Evolutionary conservation across 1,140 invertebrate genomes (phyloP).

Genomic region (Leptinotarsa defecta): DNA sequence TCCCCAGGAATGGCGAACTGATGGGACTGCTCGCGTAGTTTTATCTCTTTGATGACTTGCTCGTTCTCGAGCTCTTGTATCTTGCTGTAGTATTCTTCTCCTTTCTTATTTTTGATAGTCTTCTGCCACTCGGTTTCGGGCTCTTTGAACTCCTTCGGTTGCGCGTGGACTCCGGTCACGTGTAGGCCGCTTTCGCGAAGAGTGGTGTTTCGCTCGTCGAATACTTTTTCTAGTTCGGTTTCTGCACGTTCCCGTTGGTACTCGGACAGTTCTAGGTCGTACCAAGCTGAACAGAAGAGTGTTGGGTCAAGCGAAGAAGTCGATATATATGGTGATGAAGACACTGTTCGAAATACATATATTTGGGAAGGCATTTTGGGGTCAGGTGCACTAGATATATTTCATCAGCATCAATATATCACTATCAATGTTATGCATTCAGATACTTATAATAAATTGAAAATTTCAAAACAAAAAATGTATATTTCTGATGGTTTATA

Average conservation of each 20-base stretch:
- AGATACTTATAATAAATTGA: too few species aligned
- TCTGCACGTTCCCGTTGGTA: constrained; percentile 84
- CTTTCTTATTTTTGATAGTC: constrained; percentile 78
- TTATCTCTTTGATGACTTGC: constrained; percentile 80
- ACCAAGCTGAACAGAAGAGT: constrained; percentile 76
- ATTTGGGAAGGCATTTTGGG: too few species aligned
- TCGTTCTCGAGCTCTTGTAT: constrained; percentile 82
- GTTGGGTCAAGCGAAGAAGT: not conserved
- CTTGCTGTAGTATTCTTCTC: constrained; percentile 82
- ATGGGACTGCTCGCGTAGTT: constrained; percentile 74
- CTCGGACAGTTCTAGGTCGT: constrained; percentile 82
- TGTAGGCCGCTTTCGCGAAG: constrained; percentile 63
- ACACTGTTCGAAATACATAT: too few species aligned
- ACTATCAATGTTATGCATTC: not conserved
- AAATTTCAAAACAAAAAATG: too few species aligned
- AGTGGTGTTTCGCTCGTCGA: constrained; percentile 79
- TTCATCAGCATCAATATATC: not conserved
- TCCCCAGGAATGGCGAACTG: constrained; percentile 85
- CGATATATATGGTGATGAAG: too few species aligned
- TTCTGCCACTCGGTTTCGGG: constrained; percentile 84
- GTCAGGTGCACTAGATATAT: not conserved
- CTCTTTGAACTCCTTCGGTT: constrained; percentile 70
- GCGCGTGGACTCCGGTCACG: constrained; percentile 59
- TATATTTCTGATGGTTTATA: too few species aligned
- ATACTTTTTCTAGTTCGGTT: constrained; percentile 83